Evolutionary conservation across 2,888 invertebrate species (phyloP), one percentile per base, ranked within the genome.

Genomic region (Ochropacha duplaris): DNA sequence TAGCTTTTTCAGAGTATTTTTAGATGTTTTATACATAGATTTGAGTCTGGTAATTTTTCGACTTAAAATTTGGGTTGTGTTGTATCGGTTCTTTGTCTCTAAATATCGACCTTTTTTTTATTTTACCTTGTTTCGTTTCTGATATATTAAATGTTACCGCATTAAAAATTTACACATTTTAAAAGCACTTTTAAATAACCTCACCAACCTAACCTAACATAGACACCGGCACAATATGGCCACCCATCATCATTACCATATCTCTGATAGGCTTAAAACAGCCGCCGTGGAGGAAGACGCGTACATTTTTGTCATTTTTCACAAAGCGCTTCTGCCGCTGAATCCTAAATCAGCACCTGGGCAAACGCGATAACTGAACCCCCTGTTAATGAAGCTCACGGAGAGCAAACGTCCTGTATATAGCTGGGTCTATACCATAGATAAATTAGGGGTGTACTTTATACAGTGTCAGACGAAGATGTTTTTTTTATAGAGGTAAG

Each of bases 341-440:
- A 64, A 60, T 64, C 69, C 68, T 76, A 76, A 81, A 82, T 80
- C 80, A 70, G 71, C 63, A 55, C 61, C 81, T 83, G 83, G 72
- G 68, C 71, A 82, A 81, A 83, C 80, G 74, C 76, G 83, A 83
- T 83, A 83, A 80, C 69, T 56, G 63, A 59, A 57, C 58, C 62
- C 34, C 51, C 26, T 54, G 60, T 64, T 76, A 77, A 77, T 74
- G 78, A 77, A 69, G 67, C 62, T 50, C 61, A 60, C 60, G 44
- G 57, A 54, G 54, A 61, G 63, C 63, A 62, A 63, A 65, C 36
- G 36, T 5, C 36, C 64, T 65, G 44, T 44, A 44, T 44, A 44
- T 44, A 44, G 44, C 16, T 19, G 19, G 1, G 31, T 19, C 52
- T 31, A 31, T 31, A 31, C 52, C 22, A 31, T 31, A 31, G 52